Conservation (phyloP, 2,113 vertebrate genomes). For the Carettochelys insculpta region DNA sequence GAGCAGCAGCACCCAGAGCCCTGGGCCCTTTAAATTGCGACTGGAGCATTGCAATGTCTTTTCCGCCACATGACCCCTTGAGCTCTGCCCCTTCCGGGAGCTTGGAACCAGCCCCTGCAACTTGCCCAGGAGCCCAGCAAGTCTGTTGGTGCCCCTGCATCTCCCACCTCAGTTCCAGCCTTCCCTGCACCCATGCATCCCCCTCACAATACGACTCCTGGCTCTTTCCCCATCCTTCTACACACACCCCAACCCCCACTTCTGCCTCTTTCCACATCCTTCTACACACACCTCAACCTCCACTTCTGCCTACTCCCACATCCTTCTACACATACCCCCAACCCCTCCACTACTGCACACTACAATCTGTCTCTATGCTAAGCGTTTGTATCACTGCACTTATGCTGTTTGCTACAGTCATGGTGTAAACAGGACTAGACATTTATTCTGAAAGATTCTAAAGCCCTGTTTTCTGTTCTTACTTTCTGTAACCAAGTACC, state of each 20-base stretch:
- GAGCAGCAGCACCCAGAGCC: too few species aligned
- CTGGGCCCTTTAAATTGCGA: too few species aligned
- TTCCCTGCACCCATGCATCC: accelerated
- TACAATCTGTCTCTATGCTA: too few species aligned
- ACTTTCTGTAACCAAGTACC: background rate
- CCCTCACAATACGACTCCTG: background rate
- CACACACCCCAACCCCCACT: background rate
- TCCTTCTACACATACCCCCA: background rate
- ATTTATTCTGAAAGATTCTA: background rate
- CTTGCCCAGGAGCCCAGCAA: too few species aligned
- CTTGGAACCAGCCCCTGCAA: too few species aligned
- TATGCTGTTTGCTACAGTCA: background rate
- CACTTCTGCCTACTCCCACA: background rate
- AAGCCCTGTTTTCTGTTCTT: background rate
- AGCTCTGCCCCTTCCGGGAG: too few species aligned
- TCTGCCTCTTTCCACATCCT: too few species aligned
- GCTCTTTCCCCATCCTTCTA: background rate
- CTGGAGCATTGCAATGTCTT: too few species aligned
- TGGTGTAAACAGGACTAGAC: background rate
- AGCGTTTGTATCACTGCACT: background rate
- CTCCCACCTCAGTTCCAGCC: background rate
- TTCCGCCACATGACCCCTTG: too few species aligned
- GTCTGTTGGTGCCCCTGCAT: too few species aligned
- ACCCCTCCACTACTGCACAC: background rate
- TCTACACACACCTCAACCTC: background rate